Conservation (phyloP, 2,113 vertebrate genomes). For the Amphiprion ocellaris region DNA sequence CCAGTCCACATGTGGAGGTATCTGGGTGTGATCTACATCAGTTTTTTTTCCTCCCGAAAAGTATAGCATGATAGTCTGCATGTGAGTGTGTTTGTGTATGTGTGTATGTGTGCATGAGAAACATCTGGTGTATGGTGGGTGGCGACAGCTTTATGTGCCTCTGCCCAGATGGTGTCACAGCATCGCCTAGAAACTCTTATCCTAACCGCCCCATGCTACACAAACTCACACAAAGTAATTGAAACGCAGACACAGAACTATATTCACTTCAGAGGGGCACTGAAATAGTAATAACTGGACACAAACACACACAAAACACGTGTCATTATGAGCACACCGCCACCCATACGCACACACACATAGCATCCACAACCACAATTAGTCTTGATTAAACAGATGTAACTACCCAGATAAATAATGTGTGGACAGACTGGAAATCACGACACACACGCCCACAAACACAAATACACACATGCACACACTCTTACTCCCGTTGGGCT, state of each 20-base stretch:
- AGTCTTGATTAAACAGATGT: constrained; percentile 80
- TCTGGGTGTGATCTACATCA: constrained; percentile 30
- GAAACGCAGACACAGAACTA: constrained; percentile 42
- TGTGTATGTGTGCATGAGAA: constrained; percentile 72
- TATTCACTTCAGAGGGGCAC: constrained; percentile 21
- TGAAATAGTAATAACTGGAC: constrained; percentile 38
- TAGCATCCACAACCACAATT: constrained; percentile 62
- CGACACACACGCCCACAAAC: constrained; percentile 32
- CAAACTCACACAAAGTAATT: constrained; percentile 52
- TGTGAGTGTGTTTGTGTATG: constrained; percentile 48
- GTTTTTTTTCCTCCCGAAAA: constrained; percentile 33
- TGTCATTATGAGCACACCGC: constrained; percentile 36
- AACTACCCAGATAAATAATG: constrained; percentile 77
- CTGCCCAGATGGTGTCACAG: constrained; percentile 89
- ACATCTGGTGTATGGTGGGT: constrained; percentile 86
- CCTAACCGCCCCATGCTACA: constrained; percentile 75
- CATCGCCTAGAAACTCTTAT: constrained; percentile 83
- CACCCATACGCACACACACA: constrained; percentile 26
- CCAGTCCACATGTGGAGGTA: constrained; percentile 30
- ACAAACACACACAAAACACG: constrained; percentile 41
- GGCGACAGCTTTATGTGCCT: constrained; percentile 85
- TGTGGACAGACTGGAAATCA: constrained; percentile 48
- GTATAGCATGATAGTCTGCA: constrained; percentile 49
- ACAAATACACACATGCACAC: constrained; percentile 25
- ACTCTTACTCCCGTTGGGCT: constrained; percentile 57